These are phyloP conservation scores for Sula dactylatra DNA, from an alignment of 2,113 vertebrate genomes.

Conservation along the genomic window DNA sequence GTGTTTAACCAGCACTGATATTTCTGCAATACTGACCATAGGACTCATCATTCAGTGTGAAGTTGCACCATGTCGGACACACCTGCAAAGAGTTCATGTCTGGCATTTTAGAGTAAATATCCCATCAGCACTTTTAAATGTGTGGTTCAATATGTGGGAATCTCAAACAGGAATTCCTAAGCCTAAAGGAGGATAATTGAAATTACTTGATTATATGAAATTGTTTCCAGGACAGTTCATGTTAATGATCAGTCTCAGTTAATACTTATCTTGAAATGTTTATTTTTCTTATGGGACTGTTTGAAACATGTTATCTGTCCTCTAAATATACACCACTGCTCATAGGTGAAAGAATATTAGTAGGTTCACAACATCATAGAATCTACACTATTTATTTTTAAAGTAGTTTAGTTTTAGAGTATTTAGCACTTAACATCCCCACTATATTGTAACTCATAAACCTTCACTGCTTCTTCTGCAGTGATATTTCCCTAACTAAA, in stretches of 20 bases:
- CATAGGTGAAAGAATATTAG: neutral
- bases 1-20: neutral
- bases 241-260: neutral
- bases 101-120: neutral
- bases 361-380: neutral
- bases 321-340: neutral
- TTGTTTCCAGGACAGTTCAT: neutral
- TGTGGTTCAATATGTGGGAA: neutral
- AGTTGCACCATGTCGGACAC: fast-evolving
- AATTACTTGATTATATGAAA: neutral
- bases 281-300: neutral
- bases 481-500: neutral
- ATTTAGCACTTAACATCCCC: neutral
- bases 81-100: neutral
- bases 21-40: neutral
- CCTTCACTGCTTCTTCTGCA: neutral
- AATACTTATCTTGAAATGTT: neutral
- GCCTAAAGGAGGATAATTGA: slow-evolving; percentile 1
- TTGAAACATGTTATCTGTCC: neutral
- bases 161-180: neutral
- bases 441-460: neutral
- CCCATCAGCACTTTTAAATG: neutral
- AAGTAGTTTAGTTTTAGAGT: neutral
- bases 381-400: neutral
- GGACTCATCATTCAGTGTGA: neutral